Evolutionary conservation across 2,113 vertebrate genomes (phyloP).

Genomic region (Paraplagusia blochii): DNA sequence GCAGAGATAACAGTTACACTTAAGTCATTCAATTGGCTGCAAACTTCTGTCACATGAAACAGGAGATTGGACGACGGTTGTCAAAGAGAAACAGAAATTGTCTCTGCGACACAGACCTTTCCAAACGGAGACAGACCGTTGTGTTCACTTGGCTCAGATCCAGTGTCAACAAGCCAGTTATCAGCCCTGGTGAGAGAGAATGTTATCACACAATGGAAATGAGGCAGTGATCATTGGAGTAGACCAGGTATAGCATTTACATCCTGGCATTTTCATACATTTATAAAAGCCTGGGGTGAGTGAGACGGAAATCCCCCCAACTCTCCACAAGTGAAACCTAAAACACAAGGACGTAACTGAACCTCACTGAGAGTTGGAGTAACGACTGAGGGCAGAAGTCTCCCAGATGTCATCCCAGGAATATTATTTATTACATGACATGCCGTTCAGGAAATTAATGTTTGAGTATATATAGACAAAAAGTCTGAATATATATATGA

Average conservation of each 20-base stretch:
- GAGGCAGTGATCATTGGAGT: background rate
- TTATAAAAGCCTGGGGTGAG: conserved; percentile 5
- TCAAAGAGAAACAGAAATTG: no score
- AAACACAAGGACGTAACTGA: background rate
- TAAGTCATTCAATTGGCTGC: background rate
- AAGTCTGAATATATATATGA: no score
- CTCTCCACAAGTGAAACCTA: conserved; percentile 14
- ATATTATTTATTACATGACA: no score
- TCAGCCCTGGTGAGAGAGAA: conserved; percentile 78
- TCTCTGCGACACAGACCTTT: conserved; percentile 74
- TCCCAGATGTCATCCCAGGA: no score
- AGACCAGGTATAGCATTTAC: background rate
- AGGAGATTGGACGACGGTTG: no score
- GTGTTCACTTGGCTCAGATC: conserved; percentile 60
- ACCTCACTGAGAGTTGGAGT: no score
- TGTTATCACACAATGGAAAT: background rate
- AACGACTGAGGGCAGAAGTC: no score
- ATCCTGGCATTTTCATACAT: background rate
- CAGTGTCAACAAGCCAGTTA: conserved; percentile 88
- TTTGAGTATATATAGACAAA: no score
- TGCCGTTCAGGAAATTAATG: no score
- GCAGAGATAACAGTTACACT: background rate
- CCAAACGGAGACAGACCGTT: conserved; percentile 84
- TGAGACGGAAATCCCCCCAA: conserved; percentile 35
- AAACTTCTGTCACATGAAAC: no score